Evolutionary conservation across 2,797 vertebrate species (phyloP).

Genomic region (Myotis vivesi): DNA sequence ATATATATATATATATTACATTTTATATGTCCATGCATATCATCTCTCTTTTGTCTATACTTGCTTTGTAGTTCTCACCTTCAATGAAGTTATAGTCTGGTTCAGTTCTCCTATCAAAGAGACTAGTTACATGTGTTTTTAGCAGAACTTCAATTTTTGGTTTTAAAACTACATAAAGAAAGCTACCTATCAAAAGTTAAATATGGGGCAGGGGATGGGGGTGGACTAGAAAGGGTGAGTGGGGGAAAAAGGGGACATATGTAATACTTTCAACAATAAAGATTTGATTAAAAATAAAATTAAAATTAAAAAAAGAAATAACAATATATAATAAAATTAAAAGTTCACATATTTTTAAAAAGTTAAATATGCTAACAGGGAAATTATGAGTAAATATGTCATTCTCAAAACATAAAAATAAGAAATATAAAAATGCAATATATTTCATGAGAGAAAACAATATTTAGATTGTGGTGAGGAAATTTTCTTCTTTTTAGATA

Average conservation of each 20-base stretch:
- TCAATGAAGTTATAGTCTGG: background rate
- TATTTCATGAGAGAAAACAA: constrained; percentile 55
- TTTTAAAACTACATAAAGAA: background rate
- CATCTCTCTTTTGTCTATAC: background rate
- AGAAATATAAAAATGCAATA: background rate
- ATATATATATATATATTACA: background rate
- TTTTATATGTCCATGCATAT: background rate
- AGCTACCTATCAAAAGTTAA: background rate
- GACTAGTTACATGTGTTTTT: background rate
- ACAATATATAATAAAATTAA: too few species aligned
- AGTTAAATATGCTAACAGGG: background rate
- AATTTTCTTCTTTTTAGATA: constrained; percentile 63
- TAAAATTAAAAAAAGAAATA: too few species aligned
- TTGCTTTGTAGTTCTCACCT: background rate
- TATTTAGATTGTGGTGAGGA: constrained; percentile 57
- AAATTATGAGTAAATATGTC: constrained; percentile 15
- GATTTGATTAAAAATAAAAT: too few species aligned
- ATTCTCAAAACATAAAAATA: background rate
- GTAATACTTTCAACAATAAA: too few species aligned
- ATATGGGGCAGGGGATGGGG: background rate
- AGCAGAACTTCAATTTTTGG: constrained; percentile 22
- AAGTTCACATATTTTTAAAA: background rate
- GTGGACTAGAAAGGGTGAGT: too few species aligned
- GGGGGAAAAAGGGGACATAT: too few species aligned
- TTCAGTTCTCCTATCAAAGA: background rate